These are phyloP conservation scores for Propithecus deckenii DNA, from an alignment of 2,797 vertebrate species.

Conservation along the genomic window DNA sequence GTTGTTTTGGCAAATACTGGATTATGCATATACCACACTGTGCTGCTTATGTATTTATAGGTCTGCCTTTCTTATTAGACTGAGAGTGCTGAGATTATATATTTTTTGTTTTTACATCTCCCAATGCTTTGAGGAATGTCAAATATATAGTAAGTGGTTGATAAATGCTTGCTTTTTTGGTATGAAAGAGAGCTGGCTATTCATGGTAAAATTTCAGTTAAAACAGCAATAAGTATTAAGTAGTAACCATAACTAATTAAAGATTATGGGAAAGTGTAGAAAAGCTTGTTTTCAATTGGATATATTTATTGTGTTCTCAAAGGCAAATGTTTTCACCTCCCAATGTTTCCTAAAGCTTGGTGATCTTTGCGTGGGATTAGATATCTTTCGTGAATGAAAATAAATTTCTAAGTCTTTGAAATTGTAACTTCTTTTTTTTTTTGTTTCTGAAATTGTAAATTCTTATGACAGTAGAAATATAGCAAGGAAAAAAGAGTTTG, in stretches of 20 bases:
- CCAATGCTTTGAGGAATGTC: background rate
- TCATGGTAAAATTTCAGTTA: background rate
- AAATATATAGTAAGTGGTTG: background rate
- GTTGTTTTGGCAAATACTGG: background rate
- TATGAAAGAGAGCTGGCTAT: background rate
- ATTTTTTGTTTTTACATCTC: background rate
- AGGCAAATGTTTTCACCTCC: conserved; percentile 87
- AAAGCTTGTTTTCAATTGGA: conserved; percentile 81
- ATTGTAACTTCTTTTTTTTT: background rate
- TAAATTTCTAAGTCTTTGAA: conserved; percentile 63
- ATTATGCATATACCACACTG: accelerated
- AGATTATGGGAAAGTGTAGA: conserved; percentile 80
- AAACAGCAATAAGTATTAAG: conserved; percentile 61
- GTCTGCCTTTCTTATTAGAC: background rate
- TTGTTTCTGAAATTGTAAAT: background rate
- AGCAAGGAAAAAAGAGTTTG: background rate
- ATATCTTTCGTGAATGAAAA: conserved; percentile 89
- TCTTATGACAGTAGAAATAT: conserved; percentile 16
- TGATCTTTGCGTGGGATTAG: conserved; percentile 90
- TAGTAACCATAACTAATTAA: conserved; percentile 86
- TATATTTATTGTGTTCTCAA: conserved; percentile 86
- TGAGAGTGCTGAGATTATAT: background rate
- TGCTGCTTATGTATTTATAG: background rate
- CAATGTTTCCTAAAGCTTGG: conserved; percentile 86
- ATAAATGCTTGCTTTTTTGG: background rate